phyloP scores from a whole-genome alignment of 2,113 vertebrate species.

The Anoura caudifer region DNA sequence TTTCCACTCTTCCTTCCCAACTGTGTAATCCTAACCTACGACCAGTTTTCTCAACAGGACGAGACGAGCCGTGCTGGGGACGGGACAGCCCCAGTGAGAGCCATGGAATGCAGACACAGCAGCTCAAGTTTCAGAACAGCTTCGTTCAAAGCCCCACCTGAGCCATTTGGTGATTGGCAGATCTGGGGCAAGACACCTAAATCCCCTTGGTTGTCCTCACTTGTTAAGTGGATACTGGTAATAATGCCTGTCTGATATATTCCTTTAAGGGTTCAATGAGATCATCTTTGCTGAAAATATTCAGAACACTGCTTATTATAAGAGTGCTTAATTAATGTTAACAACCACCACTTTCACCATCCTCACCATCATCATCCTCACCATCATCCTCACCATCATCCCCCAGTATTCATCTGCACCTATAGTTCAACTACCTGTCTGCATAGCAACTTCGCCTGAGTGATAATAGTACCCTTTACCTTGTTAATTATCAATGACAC shows the following conservation, averaged over 20 bases:
- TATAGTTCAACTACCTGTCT: neutral
- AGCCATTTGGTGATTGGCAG: neutral
- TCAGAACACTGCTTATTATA: neutral
- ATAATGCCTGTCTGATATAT: neutral
- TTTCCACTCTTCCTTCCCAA: neutral
- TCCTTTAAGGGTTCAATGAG: neutral
- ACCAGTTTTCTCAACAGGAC: neutral
- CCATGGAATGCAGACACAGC: rapidly evolving
- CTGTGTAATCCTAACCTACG: neutral
- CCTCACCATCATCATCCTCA: too few relatives aligned
- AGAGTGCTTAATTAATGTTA: neutral
- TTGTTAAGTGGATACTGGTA: neutral
- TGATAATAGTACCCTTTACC: neutral
- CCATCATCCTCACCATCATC: neutral
- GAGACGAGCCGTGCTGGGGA: neutral
- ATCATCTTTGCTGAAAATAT: neutral
- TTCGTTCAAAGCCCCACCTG: neutral
- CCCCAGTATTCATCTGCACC: neutral
- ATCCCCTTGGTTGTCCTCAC: neutral
- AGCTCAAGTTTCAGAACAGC: neutral
- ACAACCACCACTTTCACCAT: too few relatives aligned
- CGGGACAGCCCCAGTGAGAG: neutral
- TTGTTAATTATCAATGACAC: neutral
- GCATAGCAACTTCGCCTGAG: neutral
- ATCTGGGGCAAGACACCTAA: neutral